These are phyloP conservation scores for Stegastes partitus DNA, from an alignment of 2,113 vertebrate genomes.

Conservation along the genomic window DNA sequence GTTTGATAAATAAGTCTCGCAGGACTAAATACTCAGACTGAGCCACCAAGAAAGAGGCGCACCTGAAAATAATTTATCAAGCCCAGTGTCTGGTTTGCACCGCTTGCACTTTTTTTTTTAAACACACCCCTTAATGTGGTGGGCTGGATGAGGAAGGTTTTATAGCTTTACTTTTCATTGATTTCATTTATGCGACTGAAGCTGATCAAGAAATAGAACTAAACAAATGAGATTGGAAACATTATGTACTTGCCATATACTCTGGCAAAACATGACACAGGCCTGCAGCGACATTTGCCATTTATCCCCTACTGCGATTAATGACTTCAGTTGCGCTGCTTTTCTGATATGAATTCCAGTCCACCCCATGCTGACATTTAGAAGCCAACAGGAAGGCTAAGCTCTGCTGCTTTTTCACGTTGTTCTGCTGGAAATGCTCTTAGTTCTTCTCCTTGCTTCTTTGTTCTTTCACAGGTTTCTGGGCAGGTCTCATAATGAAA, in stretches of 20 bases:
- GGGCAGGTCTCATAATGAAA: slow-evolving; percentile 6
- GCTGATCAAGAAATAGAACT: slow-evolving; percentile 13
- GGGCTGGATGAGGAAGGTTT: background rate
- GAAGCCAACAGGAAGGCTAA: slow-evolving; percentile 39
- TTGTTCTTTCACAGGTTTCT: background rate
- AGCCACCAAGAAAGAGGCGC: slow-evolving; percentile 32
- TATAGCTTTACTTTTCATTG: background rate
- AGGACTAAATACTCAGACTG: slow-evolving; percentile 17
- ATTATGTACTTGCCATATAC: slow-evolving; percentile 6
- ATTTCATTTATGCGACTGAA: slow-evolving; percentile 13
- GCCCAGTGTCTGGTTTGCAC: slow-evolving; percentile 23
- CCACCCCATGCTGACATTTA: slow-evolving; percentile 43
- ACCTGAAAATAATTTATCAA: slow-evolving; percentile 59
- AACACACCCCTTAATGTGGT: background rate
- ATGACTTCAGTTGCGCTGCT: slow-evolving; percentile 57
- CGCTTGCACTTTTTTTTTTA: background rate
- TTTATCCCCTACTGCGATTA: slow-evolving; percentile 54
- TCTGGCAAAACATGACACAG: slow-evolving; percentile 64
- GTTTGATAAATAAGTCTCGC: slow-evolving; percentile 47
- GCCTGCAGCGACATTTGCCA: slow-evolving; percentile 48
- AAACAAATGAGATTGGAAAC: slow-evolving; percentile 30
- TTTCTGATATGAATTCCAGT: slow-evolving; percentile 57
- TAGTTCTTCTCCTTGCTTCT: slow-evolving; percentile 6
- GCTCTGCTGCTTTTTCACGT: slow-evolving; percentile 15
- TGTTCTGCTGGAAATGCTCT: slow-evolving; percentile 22